Conservation (phyloP, 2,113 vertebrate genomes). For the Zosterops pallidus region DNA sequence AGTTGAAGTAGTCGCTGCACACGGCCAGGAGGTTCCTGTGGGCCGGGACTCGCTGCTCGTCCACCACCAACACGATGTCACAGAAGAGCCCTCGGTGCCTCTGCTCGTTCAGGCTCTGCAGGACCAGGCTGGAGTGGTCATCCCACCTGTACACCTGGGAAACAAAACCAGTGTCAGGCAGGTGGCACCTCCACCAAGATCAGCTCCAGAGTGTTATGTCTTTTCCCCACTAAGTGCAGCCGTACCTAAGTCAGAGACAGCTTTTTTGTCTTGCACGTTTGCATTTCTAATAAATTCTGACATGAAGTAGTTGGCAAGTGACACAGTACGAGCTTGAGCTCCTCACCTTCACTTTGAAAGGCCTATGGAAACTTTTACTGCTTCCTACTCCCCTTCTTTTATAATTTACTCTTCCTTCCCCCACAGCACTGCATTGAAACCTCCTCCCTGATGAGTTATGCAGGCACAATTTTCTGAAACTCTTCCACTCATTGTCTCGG, state of each 20-base stretch:
- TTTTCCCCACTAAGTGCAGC: not conserved
- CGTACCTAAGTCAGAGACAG: not conserved
- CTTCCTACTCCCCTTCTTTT: not conserved
- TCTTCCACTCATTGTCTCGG: constrained; percentile 18
- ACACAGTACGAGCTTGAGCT: accelerated
- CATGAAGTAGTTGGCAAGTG: not conserved
- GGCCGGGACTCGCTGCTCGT: constrained; percentile 81
- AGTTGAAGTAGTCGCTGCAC: constrained; percentile 94
- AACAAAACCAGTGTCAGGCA: not conserved
- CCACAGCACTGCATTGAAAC: not conserved
- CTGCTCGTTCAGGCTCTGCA: constrained; percentile 90
- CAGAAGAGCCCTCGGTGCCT: constrained; percentile 85
- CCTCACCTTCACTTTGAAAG: not conserved
- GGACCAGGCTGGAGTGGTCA: constrained; percentile 78
- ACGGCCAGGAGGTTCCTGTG: constrained; percentile 89
- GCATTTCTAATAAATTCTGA: not conserved
- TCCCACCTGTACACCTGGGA: constrained; percentile 84
- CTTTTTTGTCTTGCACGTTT: not conserved
- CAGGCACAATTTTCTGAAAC: constrained; percentile 25
- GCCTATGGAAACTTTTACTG: not conserved
- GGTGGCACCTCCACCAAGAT: accelerated
- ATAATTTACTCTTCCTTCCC: not conserved
- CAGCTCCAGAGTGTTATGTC: accelerated
- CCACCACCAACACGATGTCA: constrained; percentile 88
- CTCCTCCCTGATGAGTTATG: constrained; percentile 3